phyloP scores from a whole-genome alignment of 2,888 invertebrate genomes.

The Cerastoderma edule region DNA sequence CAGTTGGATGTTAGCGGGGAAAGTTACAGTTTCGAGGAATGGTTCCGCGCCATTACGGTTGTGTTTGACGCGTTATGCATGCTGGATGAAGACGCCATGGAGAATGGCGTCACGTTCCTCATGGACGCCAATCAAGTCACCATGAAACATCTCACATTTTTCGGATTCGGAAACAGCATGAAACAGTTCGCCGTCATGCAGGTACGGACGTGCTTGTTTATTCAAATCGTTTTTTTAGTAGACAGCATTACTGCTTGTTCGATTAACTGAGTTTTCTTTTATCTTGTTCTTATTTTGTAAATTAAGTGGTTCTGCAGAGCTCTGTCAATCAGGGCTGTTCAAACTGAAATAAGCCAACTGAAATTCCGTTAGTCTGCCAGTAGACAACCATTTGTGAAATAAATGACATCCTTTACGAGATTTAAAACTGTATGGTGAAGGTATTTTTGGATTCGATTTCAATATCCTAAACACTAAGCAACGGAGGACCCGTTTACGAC shows the following conservation, averaged over 20 bases:
- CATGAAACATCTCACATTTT: constrained; percentile 43
- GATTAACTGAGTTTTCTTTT: too few species aligned
- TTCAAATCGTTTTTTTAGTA: too few species aligned
- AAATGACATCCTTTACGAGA: too few species aligned
- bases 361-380: too few species aligned
- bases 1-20: constrained; percentile 45
- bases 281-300: too few species aligned
- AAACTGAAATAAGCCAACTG: too few species aligned
- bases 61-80: constrained; percentile 48
- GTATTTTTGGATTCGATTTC: too few species aligned
- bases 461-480: too few species aligned
- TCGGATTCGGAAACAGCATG: constrained; percentile 48
- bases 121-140: constrained; percentile 50
- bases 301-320: neutral
- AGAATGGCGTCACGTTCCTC: constrained; percentile 45
- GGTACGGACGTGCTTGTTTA: constrained; percentile 23
- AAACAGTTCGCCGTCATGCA: constrained; percentile 52
- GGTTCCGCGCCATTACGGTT: constrained; percentile 49
- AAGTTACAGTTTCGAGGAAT: constrained; percentile 40
- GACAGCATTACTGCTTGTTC: too few species aligned
- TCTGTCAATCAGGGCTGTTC: neutral
- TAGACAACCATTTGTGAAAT: too few species aligned
- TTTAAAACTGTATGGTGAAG: too few species aligned
- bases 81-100: constrained; percentile 36
- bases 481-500: too few species aligned